Evolutionary conservation across 64 coral and sea anemone genomes (phyloP), one percentile per base, ranked within the genome.

Genomic region (Montipora foliosa): DNA sequence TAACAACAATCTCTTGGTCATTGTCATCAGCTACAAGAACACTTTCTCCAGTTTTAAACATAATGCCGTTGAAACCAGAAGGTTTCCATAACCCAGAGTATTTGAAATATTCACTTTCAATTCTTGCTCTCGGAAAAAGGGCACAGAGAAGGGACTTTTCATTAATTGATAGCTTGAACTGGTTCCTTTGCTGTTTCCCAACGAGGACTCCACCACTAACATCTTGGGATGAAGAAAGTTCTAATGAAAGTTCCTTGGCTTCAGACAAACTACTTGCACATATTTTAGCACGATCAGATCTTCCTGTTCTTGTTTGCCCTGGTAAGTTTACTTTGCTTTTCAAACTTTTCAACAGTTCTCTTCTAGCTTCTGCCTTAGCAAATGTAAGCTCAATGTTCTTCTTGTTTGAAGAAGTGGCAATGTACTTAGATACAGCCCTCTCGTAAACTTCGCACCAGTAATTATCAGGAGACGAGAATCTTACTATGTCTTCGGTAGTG

Each of bases 181-280:
- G 64, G 16, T 67, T 67, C 10, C 12, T 67, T 67, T 67, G 12
- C 64, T 67, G 64, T 67, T 67, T 67, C 64, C 64, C 64, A 67
- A 67, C 64, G 16, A 55, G 52, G 52, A 55, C 9, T 55, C 52
- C 52, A 55, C 52, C 52, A 55, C 52, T 55, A 10, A 55, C 64
- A 67, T 14, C 64, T 67, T 67, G 64, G 64, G 64, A 67, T 67
- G 64, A 9, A 12, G 64, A 67, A 67, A 67, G 64, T 67, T 67
- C 64, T 67, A 15, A 67, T 0, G 64, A 67, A 67, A 67, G 64
- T 67, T 67, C 64, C 64, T 67, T 67, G 16, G 64, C 64, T 67
- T 67, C 64, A 14, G 64, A 67, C 64, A 67, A 67, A 67, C 64
- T 67, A 67, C 64, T 67, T 67, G 64, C 64, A 67, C 64, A 67